These are phyloP conservation scores for Psittacula echo DNA, from an alignment of 2,797 vertebrate genomes.

Conservation along the genomic window DNA sequence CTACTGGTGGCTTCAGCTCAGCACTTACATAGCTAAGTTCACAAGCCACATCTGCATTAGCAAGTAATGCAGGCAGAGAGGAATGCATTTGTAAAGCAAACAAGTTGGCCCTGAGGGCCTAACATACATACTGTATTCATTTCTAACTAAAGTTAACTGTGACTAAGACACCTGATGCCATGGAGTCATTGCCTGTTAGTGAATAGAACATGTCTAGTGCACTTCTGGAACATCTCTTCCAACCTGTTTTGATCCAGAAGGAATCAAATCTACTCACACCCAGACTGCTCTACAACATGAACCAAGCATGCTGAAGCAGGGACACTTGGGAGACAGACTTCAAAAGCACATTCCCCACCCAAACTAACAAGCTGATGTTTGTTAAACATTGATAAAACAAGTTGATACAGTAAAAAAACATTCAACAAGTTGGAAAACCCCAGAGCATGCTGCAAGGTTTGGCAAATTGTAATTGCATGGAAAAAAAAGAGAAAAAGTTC, in stretches of 20 bases:
- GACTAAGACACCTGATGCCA: neutral
- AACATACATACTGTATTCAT: neutral
- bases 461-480: neutral
- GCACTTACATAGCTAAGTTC: neutral
- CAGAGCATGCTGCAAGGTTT: neutral
- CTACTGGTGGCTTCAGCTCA: neutral
- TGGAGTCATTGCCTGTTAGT: neutral
- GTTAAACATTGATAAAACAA: neutral
- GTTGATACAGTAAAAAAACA: neutral
- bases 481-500: neutral
- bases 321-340: neutral
- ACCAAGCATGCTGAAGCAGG: neutral
- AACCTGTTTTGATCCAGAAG: neutral
- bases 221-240: neutral
- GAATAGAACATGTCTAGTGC: neutral
- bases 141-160: neutral
- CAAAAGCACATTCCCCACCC: neutral
- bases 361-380: neutral
- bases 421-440: neutral
- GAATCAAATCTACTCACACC: neutral
- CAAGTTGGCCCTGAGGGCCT: neutral
- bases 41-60: neutral
- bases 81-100: neutral
- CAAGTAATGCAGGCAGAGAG: neutral
- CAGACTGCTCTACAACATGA: accelerated